These are phyloP conservation scores for Drosophila antonietae DNA, from an alignment of 2,888 invertebrate species.

Conservation along the genomic window DNA sequence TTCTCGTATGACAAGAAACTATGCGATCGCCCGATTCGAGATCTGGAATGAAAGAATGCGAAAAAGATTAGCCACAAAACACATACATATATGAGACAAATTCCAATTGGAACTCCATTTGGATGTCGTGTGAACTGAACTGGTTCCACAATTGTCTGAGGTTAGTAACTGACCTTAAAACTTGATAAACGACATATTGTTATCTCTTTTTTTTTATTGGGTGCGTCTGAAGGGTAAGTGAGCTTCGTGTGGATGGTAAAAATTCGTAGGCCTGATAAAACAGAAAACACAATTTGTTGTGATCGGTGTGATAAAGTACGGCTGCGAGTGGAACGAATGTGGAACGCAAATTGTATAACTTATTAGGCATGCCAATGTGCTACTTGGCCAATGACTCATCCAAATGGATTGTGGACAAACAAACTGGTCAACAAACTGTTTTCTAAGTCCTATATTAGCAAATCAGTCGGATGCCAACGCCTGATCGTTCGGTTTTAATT, in stretches of 20 bases:
- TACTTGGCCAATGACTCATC: not conserved
- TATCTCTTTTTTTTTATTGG: conserved; percentile 14
- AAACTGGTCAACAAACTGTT: too few species aligned
- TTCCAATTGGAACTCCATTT: not conserved
- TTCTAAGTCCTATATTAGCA: too few species aligned
- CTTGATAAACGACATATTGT: conserved; percentile 10
- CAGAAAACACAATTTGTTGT: not conserved
- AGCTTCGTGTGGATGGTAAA: not conserved
- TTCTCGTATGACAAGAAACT: conserved; percentile 22
- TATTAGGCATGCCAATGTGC: conserved; percentile 7
- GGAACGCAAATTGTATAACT: conserved; percentile 9
- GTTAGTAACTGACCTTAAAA: conserved; percentile 21
- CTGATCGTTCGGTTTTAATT: not conserved
- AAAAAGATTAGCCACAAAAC: conserved; percentile 9
- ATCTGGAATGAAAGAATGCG: conserved; percentile 39
- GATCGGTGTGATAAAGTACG: not conserved
- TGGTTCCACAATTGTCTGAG: conserved; percentile 14
- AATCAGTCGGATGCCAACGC: too few species aligned
- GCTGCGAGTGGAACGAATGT: conserved; percentile 1
- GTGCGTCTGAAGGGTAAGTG: not conserved
- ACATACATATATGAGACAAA: conserved; percentile 14
- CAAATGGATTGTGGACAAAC: not conserved
- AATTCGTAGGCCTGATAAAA: not conserved
- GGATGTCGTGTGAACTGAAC: not conserved
- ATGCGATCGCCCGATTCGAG: conserved; percentile 14